A percentile compares a stretch with the other conserved stretches of the same genome.
Conservation (phyloP, 2,113 vertebrate genomes). For the Aegithalos caudatus region DNA sequence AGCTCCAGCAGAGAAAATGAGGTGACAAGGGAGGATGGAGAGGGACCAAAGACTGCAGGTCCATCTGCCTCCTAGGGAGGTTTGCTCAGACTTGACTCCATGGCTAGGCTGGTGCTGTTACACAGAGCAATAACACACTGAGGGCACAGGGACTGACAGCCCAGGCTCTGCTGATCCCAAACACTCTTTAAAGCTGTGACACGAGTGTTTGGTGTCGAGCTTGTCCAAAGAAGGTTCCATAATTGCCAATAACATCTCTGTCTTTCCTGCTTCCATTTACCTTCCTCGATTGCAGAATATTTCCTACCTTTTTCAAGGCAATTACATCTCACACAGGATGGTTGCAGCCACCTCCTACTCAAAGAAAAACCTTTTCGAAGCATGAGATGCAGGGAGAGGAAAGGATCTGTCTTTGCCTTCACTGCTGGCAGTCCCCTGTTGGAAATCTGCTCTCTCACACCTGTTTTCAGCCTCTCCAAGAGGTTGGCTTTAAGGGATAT, state of each 20-base stretch:
- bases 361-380: neutral
- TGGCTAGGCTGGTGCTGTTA: neutral
- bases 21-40: neutral
- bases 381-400: neutral
- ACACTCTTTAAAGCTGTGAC: neutral
- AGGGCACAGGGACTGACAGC: neutral
- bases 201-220: neutral
- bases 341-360: neutral
- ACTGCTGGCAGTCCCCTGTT: fast-evolving
- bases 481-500: neutral
- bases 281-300: neutral
- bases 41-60: fast-evolving
- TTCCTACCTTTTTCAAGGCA: neutral
- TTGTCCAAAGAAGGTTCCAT: neutral
- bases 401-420: neutral
- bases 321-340: neutral
- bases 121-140: neutral
- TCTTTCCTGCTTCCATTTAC: neutral
- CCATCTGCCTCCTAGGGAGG: neutral
- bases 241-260: neutral
- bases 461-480: neutral
- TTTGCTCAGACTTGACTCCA: neutral
- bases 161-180: neutral
- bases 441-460: neutral
- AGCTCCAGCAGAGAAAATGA: neutral